Percentiles rank a stretch among this genome's conserved stretches.
Evolutionary conservation across 2,113 vertebrate genomes (phyloP).

Genomic region (Oryzias javanicus): DNA sequence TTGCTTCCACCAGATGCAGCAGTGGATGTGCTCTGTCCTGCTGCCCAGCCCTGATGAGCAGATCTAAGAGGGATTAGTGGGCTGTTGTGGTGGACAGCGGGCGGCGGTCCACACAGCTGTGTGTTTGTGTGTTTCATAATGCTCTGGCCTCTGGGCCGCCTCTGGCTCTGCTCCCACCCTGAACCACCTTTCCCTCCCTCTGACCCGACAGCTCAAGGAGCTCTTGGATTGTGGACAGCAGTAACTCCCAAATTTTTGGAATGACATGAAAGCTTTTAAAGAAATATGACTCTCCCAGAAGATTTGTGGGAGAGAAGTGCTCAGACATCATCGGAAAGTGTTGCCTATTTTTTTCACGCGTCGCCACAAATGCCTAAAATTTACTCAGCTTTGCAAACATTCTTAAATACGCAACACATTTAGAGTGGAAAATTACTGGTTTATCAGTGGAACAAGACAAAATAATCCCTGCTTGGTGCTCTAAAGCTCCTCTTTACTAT

Average conservation of each 20-base stretch:
- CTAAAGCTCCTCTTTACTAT: constrained; percentile 9
- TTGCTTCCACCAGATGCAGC: constrained; percentile 65
- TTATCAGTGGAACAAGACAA: too few species aligned
- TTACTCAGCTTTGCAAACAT: constrained; percentile 12
- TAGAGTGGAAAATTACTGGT: too few species aligned
- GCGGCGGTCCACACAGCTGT: constrained; percentile 74
- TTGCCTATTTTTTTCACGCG: constrained; percentile 3
- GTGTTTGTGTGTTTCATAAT: constrained; percentile 74
- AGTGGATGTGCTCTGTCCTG: constrained; percentile 44
- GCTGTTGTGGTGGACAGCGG: constrained; percentile 67
- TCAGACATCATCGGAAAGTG: constrained; percentile 27
- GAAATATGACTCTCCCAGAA: constrained; percentile 58
- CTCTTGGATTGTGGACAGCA: constrained; percentile 43
- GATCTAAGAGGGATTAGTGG: constrained; percentile 73
- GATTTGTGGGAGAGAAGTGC: constrained; percentile 31
- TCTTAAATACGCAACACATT: constrained; percentile 2
- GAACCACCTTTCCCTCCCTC: constrained; percentile 52
- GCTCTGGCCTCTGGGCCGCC: constrained; percentile 53
- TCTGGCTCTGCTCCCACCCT: constrained; percentile 51
- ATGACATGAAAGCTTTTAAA: constrained; percentile 54
- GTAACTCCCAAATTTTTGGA: constrained; percentile 52
- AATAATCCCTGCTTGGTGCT: constrained; percentile 11
- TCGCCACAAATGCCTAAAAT: constrained; percentile 5
- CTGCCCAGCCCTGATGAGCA: constrained; percentile 58
- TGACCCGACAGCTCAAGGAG: constrained; percentile 59